Percentiles rank a stretch among this genome's conserved stretches.
Evolutionary conservation across 2,113 vertebrate genomes (phyloP).

Genomic region (Embiotoca jacksoni): DNA sequence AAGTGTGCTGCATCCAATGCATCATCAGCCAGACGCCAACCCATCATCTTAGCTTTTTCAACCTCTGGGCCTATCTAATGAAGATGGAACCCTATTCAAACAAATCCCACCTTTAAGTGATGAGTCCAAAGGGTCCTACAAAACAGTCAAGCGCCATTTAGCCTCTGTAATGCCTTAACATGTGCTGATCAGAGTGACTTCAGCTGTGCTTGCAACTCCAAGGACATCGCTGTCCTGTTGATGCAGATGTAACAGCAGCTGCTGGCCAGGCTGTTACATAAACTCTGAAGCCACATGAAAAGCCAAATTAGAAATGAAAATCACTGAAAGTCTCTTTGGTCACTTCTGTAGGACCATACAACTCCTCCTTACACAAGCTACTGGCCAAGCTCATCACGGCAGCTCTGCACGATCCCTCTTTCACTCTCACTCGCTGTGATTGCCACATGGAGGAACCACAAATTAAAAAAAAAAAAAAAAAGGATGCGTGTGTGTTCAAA

Average conservation of each 20-base stretch:
- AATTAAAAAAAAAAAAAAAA: conserved; percentile 48
- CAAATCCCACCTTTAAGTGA: conserved; percentile 34
- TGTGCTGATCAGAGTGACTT: conserved; percentile 57
- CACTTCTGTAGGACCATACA: conserved; percentile 48
- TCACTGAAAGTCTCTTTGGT: conserved; percentile 55
- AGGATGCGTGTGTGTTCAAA: conserved; percentile 24
- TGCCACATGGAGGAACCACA: conserved; percentile 43
- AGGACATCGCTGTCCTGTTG: conserved; percentile 59
- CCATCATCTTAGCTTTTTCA: conserved; percentile 28
- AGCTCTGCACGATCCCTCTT: conserved; percentile 18
- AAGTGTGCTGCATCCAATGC: conserved; percentile 29
- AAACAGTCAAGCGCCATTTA: conserved; percentile 56
- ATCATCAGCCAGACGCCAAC: conserved; percentile 30
- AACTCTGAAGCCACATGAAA: conserved; percentile 71
- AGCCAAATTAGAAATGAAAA: conserved; percentile 61
- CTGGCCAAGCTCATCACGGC: conserved; percentile 57
- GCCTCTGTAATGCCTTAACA: conserved; percentile 35
- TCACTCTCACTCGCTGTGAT: conserved; percentile 34
- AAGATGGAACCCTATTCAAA: conserved; percentile 35
- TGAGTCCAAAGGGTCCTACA: conserved; percentile 34
- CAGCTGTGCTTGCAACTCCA: conserved; percentile 47
- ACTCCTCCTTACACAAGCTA: conserved; percentile 43
- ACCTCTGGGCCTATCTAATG: conserved; percentile 33
- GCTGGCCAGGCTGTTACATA: conserved; percentile 71
- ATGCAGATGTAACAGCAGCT: conserved; percentile 71